Base-by-base conservation (phyloP, 2,888 invertebrate species). In the Synanthedon formicaeformis region DNA sequence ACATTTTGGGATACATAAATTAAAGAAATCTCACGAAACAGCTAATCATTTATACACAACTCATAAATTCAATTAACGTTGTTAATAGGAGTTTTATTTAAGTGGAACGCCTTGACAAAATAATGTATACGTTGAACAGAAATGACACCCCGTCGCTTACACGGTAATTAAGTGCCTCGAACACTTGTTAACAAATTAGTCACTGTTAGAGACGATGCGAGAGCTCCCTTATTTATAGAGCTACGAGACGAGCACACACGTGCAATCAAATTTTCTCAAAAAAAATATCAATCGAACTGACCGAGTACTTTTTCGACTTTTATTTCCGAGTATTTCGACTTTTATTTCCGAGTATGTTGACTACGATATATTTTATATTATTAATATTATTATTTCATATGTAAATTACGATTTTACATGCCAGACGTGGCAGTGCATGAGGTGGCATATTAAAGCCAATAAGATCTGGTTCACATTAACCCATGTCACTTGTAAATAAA, bases 131-230 rank as follows among this genome's bases (percentile, higher is more conserved):
- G 73, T 67, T 68, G 69, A 73, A 67, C 66, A 66, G 74, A 69
- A 72, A 71, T 76, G 83, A 80, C 81, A 71, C 80, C 83, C 80
- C 80, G 75, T 68, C 71, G 81, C 73, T 79, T 69, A 63, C 66
- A 60, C 55, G 52, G 73, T 78, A 82, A 83, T 82, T 79, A 82
- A 77, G 72, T 76, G 73, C 75, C 75, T 71, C 73, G 69, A 75
- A 78, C 81, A 78, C 80, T 84, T 82, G 84, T 82, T 81, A 81
- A 81, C 81, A 71, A 82, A 87, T 85, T 81, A 82, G 74, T 80
- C 80, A 77, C 71, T 60, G 60, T 70, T 23, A 73, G 71, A 79
- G 68, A 57, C 57, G 57, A 57, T 79, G 77, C 77, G 70, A 60
- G 62, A 64, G 66, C 64, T 63, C 70, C 75, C 71, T 80, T 75